Evolutionary conservation across 2,888 invertebrate genomes (phyloP).

Genomic region (Drosophila nr. medialis): DNA sequence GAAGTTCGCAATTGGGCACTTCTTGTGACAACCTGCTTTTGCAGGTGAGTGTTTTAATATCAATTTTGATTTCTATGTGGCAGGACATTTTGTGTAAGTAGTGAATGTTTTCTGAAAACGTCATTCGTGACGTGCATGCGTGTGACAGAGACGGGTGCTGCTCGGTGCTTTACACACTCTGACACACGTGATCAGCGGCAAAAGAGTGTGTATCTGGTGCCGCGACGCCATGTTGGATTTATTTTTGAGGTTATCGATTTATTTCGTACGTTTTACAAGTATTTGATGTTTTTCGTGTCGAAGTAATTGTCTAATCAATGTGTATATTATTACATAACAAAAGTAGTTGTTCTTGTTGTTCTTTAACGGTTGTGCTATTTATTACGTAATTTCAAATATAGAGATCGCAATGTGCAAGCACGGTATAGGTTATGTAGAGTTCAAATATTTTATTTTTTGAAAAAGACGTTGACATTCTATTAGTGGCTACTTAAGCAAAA

Average conservation of each 20-base stretch:
- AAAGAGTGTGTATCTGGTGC: slow-evolving; percentile 52
- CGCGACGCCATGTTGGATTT: slow-evolving; percentile 67
- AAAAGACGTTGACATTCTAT: neutral
- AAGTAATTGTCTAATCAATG: neutral
- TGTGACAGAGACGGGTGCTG: neutral
- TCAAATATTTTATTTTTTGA: neutral
- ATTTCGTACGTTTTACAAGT: neutral
- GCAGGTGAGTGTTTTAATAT: slow-evolving; percentile 27
- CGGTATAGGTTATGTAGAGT: neutral
- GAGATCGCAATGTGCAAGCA: neutral
- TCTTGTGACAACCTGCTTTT: neutral
- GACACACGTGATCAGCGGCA: slow-evolving; percentile 61
- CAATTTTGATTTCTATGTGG: neutral
- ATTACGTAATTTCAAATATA: neutral
- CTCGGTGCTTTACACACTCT: slow-evolving; percentile 26
- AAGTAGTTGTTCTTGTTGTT: neutral
- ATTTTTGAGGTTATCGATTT: slow-evolving; percentile 62
- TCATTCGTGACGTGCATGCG: neutral
- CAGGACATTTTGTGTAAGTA: slow-evolving; percentile 36
- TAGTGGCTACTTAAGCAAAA: neutral
- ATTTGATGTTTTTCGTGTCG: neutral
- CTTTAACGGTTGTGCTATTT: neutral
- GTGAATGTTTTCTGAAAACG: slow-evolving; percentile 2
- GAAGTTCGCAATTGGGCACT: neutral
- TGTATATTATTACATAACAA: neutral